Evolutionary conservation across 2,797 vertebrate genomes (phyloP).

Genomic region (Tachyglossus aculeatus): DNA sequence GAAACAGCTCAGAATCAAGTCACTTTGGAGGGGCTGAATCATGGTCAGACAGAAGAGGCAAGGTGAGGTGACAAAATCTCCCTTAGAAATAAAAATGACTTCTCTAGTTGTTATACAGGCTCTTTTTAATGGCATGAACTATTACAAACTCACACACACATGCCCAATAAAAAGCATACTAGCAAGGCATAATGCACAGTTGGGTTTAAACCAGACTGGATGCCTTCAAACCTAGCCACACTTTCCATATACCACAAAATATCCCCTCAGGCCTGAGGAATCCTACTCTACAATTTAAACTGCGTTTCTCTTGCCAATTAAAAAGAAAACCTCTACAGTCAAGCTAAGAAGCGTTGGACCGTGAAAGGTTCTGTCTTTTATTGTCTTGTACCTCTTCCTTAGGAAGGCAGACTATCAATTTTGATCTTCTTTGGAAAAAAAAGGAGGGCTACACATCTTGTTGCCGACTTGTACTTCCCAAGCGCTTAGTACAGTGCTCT

Average conservation of each 20-base stretch:
- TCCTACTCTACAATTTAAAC: slow-evolving; percentile 69
- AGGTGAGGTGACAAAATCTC: neutral
- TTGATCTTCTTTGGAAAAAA: too few species aligned
- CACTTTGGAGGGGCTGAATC: neutral
- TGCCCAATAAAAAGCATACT: slow-evolving; percentile 47
- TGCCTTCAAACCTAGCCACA: slow-evolving; percentile 62
- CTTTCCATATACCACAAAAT: slow-evolving; percentile 69
- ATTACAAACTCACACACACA: slow-evolving; percentile 19
- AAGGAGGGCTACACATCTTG: too few species aligned
- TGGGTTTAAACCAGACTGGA: slow-evolving; percentile 25
- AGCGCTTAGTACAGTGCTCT: too few species aligned
- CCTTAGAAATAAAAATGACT: neutral
- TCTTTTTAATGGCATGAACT: neutral
- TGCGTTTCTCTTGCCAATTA: slow-evolving; percentile 52
- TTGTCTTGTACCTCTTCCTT: neutral
- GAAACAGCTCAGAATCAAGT: neutral
- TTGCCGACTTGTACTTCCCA: too few species aligned
- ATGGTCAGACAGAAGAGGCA: neutral
- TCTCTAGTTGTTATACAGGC: slow-evolving; percentile 7
- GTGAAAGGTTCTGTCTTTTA: neutral
- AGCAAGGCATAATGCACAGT: neutral
- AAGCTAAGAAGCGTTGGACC: neutral
- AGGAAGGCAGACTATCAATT: neutral
- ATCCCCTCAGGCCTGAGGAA: slow-evolving; percentile 63
- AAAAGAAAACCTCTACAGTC: slow-evolving; percentile 25